These are phyloP conservation scores for Leiothrix lutea DNA, from an alignment of 2,113 vertebrate genomes.

Conservation along the genomic window DNA sequence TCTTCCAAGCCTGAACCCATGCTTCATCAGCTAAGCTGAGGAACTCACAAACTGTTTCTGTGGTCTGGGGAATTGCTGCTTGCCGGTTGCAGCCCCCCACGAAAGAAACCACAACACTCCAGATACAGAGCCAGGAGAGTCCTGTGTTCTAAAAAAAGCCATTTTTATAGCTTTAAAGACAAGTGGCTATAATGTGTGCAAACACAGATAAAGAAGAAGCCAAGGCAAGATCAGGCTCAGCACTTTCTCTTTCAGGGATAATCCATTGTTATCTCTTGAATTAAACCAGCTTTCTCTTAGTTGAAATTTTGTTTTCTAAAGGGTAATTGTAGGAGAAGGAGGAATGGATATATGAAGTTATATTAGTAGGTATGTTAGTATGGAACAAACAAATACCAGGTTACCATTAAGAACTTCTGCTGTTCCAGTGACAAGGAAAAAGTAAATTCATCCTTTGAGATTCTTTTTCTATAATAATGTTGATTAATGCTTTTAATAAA, in stretches of 20 bases:
- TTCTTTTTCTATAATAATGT: not conserved
- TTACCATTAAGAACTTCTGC: not conserved
- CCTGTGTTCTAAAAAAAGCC: not conserved
- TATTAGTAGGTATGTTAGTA: not conserved
- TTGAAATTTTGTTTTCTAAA: not conserved
- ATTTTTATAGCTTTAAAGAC: not conserved
- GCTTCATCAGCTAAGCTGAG: too few relatives aligned
- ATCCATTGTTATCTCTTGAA: not conserved
- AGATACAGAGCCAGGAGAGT: not conserved
- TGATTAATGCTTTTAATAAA: not conserved
- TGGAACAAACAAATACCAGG: not conserved
- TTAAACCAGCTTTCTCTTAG: not conserved
- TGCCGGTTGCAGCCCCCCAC: too few relatives aligned
- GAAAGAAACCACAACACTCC: too few relatives aligned
- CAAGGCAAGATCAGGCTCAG: not conserved
- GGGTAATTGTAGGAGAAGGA: not conserved
- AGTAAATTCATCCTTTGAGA: not conserved
- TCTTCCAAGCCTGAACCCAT: too few relatives aligned
- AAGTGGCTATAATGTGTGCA: not conserved
- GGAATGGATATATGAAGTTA: not conserved
- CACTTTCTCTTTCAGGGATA: not conserved
- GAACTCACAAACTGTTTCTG: too few relatives aligned
- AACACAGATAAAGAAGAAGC: not conserved
- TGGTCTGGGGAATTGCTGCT: too few relatives aligned
- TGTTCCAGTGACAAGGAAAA: not conserved